Evolutionary conservation across 1,140 invertebrate species (phyloP).

Genomic region (Drosophila mojavensis): DNA sequence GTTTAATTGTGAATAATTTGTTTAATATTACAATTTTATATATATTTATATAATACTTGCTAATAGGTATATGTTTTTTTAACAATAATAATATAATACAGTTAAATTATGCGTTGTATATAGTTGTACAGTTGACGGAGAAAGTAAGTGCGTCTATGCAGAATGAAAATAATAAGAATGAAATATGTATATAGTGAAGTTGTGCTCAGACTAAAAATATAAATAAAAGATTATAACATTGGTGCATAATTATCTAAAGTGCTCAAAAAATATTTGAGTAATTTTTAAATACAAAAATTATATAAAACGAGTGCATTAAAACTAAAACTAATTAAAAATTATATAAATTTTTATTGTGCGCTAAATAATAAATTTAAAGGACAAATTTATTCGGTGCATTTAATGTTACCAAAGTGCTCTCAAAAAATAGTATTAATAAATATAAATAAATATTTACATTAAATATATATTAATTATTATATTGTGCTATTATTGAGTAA

Average conservation of each 20-base stretch:
- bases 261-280: too few relatives aligned
- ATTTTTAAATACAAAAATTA: too few relatives aligned
- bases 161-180: neutral
- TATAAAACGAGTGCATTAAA: conserved; percentile 25
- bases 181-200: too few relatives aligned
- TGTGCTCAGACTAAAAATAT: too few relatives aligned
- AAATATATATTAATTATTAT: neutral
- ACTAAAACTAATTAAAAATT: neutral
- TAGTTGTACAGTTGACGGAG: conserved; percentile 6
- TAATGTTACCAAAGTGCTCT: neutral
- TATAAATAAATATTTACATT: too few relatives aligned
- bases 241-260: too few relatives aligned
- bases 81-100: conserved; percentile 28
- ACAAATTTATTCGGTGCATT: neutral
- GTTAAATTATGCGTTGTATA: conserved; percentile 22
- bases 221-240: too few relatives aligned
- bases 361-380: too few relatives aligned
- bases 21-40: conserved; percentile 52
- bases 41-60: conserved; percentile 40
- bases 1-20: conserved; percentile 77
- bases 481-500: conserved; percentile 5
- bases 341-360: too few relatives aligned
- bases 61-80: conserved; percentile 8
- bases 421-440: too few relatives aligned
- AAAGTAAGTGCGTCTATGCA: conserved; percentile 60